Conservation (phyloP, 2,888 invertebrate species). For the Apotomis betuletana region DNA sequence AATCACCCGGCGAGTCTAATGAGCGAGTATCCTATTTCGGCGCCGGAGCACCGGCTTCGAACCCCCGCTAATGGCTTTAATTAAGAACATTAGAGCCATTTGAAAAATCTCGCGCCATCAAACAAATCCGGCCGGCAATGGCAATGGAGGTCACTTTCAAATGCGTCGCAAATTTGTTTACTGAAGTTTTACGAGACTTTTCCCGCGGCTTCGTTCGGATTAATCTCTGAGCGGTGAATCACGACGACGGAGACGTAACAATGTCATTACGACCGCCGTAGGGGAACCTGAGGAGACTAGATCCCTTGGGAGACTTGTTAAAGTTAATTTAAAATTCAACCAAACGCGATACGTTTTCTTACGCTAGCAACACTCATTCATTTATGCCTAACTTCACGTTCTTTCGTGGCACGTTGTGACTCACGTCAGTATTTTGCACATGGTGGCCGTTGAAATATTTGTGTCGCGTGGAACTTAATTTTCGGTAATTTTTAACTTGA, state of each 20-base stretch:
- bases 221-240: background rate
- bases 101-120: constrained; percentile 36
- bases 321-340: too few species aligned
- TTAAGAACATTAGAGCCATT: constrained; percentile 21
- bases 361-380: too few species aligned
- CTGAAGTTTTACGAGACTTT: background rate
- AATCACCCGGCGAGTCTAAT: background rate
- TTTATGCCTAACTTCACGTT: too few species aligned
- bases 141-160: constrained; percentile 2
- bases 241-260: background rate
- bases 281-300: too few species aligned
- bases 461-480: too few species aligned
- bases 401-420: too few species aligned
- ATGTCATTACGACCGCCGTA: too few species aligned
- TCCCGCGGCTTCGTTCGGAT: background rate
- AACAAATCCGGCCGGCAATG: constrained; percentile 17
- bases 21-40: constrained; percentile 1
- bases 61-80: constrained; percentile 26
- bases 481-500: too few species aligned
- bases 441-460: too few species aligned
- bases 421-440: too few species aligned
- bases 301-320: too few species aligned
- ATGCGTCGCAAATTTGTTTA: background rate
- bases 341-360: too few species aligned
- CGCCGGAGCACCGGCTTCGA: background rate